Percentiles rank a stretch among this genome's conserved stretches.
phyloP scores from a whole-genome alignment of 1,140 invertebrate species.

The Hylaeus anthracinus region DNA sequence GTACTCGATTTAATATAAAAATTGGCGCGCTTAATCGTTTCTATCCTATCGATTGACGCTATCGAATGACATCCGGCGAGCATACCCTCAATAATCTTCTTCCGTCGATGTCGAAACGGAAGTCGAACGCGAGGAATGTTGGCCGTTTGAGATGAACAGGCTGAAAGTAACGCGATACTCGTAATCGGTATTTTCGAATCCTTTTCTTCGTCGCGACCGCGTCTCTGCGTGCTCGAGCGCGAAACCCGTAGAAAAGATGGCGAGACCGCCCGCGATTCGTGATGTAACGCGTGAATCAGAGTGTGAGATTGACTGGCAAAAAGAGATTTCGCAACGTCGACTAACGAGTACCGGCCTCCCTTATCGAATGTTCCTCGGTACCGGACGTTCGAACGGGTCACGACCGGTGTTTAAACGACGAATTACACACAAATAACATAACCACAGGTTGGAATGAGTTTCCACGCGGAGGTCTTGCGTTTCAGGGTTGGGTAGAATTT shows the following conservation, averaged over 20 bases:
- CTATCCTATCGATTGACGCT: background rate
- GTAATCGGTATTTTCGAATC: constrained; percentile 8
- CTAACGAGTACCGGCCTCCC: constrained; percentile 17
- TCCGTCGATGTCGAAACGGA: constrained; percentile 25
- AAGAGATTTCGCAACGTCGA: constrained; percentile 35
- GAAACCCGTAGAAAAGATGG: constrained; percentile 16
- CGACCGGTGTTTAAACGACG: constrained; percentile 9
- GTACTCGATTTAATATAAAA: too few species aligned
- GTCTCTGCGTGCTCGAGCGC: background rate
- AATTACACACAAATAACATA: constrained; percentile 5
- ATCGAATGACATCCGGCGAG: background rate
- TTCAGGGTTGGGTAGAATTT: too few species aligned
- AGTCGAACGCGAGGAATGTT: constrained; percentile 40
- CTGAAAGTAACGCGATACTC: constrained; percentile 34
- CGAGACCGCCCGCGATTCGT: background rate
- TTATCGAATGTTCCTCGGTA: constrained; percentile 32
- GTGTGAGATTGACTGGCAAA: constrained; percentile 27
- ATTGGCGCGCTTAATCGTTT: too few species aligned
- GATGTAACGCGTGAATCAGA: constrained; percentile 52
- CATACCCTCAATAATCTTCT: background rate
- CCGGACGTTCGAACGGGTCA: constrained; percentile 25
- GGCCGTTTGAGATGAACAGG: background rate
- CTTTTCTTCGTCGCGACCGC: constrained; percentile 17
- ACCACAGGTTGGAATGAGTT: constrained; percentile 1
- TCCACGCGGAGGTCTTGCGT: background rate